Conservation (phyloP, 2,888 invertebrate genomes). For the Amphipoea lucens region DNA sequence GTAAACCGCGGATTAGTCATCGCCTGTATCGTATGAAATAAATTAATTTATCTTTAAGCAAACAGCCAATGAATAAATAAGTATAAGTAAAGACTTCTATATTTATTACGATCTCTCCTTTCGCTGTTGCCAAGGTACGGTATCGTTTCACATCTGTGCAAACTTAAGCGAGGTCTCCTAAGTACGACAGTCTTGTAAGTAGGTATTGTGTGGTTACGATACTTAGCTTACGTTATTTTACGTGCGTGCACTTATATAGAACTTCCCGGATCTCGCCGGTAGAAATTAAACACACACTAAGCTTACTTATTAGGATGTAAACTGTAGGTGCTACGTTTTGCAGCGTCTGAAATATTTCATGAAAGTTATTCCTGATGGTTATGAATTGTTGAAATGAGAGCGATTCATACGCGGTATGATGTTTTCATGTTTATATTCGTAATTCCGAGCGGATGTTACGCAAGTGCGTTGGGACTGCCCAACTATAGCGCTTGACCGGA, state of each 20-base stretch:
- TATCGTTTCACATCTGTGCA: conserved; percentile 62
- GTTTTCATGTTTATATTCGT: conserved; percentile 73
- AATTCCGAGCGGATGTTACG: conserved; percentile 83
- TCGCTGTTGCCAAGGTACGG: conserved; percentile 26
- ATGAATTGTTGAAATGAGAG: conserved; percentile 32
- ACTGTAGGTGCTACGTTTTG: conserved; percentile 23
- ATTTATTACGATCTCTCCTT: conserved; percentile 47
- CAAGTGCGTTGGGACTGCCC: conserved; percentile 77
- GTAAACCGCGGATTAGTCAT: conserved; percentile 69
- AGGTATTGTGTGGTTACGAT: conserved; percentile 24
- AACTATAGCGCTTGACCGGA: conserved; percentile 83
- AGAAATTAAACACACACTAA: conserved; percentile 41
- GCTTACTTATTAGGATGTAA: conserved; percentile 51
- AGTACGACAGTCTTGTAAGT: conserved; percentile 23
- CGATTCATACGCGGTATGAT: conserved; percentile 44
- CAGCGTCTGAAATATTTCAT: conserved; percentile 27
- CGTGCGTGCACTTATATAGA: conserved; percentile 59
- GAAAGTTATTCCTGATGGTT: conserved; percentile 24
- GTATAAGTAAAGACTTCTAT: conserved; percentile 18
- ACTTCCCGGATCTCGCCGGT: conserved; percentile 54
- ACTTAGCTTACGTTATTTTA: conserved; percentile 61
- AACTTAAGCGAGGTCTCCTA: conserved; percentile 45
- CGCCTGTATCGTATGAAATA: conserved; percentile 46
- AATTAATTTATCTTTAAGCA: conserved; percentile 48
- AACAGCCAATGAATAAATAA: conserved; percentile 45